phyloP scores from a whole-genome alignment of 2,888 invertebrate species.

The Andrena haemorrhoa region DNA sequence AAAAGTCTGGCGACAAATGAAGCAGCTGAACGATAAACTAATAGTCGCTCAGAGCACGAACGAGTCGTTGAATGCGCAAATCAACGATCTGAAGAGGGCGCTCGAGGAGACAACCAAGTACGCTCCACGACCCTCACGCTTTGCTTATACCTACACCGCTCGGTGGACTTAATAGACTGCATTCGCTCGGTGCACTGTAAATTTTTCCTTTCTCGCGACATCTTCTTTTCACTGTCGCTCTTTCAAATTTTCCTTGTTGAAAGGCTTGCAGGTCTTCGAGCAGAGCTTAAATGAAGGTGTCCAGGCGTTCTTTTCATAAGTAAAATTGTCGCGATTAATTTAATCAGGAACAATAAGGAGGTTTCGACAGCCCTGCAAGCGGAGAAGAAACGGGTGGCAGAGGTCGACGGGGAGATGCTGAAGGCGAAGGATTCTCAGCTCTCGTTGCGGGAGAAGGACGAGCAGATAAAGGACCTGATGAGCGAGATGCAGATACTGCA shows the following conservation, averaged over 20 bases:
- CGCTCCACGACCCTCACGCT: conserved; percentile 22
- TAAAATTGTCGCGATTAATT: not conserved
- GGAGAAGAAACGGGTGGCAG: conserved; percentile 75
- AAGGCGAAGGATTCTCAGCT: conserved; percentile 73
- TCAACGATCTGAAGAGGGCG: conserved; percentile 74
- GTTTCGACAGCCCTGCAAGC: conserved; percentile 68
- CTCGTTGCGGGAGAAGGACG: conserved; percentile 77
- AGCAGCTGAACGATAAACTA: conserved; percentile 80
- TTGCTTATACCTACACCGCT: conserved; percentile 1
- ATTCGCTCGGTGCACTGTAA: not conserved
- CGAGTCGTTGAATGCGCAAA: conserved; percentile 73
- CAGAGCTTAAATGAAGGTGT: not conserved
- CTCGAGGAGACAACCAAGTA: conserved; percentile 79
- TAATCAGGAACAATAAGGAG: conserved; percentile 75
- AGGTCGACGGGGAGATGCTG: conserved; percentile 75
- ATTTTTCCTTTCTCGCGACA: not conserved
- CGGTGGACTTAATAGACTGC: not conserved
- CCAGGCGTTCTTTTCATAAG: not conserved
- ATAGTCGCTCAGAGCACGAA: conserved; percentile 72
- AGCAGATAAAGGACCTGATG: conserved; percentile 77
- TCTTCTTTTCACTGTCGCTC: not conserved
- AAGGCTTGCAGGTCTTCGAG: not conserved
- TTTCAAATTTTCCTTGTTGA: not conserved
- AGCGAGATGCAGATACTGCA: conserved; percentile 80
- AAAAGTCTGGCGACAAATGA: conserved; percentile 81